phyloP scores from a whole-genome alignment of 2,113 vertebrate genomes.

The Larimichthys crocea region DNA sequence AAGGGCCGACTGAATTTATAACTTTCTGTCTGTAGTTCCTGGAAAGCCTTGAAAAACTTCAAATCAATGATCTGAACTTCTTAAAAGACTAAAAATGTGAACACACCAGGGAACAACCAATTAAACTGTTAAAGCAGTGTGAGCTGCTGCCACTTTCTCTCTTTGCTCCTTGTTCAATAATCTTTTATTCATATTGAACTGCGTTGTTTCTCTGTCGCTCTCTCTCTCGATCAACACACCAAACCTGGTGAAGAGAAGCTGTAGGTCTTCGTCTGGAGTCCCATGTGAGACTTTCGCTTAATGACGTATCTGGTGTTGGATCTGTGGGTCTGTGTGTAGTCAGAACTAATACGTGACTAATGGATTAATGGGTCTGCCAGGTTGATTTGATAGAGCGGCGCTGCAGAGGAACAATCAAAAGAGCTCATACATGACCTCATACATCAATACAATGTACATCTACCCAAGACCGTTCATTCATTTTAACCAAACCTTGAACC shows the following conservation, averaged over 20 bases:
- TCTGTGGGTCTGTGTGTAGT: slow-evolving; percentile 30
- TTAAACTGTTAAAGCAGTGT: background rate
- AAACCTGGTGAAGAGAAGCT: background rate
- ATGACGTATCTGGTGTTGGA: slow-evolving; percentile 46
- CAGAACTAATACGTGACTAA: slow-evolving; percentile 37
- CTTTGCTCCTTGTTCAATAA: slow-evolving; percentile 10
- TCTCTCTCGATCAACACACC: background rate
- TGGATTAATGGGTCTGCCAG: slow-evolving; percentile 37
- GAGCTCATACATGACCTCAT: slow-evolving; percentile 13
- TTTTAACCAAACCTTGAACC: background rate
- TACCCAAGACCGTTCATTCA: background rate
- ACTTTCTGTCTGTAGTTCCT: background rate
- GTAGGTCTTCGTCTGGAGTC: background rate
- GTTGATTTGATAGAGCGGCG: slow-evolving; percentile 64
- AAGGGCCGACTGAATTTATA: background rate
- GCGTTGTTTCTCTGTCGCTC: slow-evolving; percentile 11
- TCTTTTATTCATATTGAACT: slow-evolving; percentile 33
- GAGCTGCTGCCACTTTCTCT: background rate
- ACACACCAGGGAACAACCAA: background rate
- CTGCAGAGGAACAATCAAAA: slow-evolving; percentile 53
- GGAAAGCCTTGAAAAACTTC: background rate
- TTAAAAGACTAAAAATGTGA: background rate
- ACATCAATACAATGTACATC: background rate
- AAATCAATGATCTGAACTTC: background rate
- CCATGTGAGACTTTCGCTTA: slow-evolving; percentile 26